Conservation (phyloP, 1,140 invertebrate genomes). For the Melanaphis sacchari region DNA sequence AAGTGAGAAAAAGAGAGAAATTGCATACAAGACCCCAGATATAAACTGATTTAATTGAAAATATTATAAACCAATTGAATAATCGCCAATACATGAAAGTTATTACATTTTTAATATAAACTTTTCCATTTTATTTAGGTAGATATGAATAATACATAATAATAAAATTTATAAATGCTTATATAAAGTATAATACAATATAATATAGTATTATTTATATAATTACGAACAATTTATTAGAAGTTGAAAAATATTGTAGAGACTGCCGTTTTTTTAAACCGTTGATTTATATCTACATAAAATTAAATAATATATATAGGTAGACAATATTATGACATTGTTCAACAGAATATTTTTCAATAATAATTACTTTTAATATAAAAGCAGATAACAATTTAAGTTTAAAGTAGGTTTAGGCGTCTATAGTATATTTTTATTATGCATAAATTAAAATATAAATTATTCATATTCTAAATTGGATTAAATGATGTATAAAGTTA, state of each 20-base stretch:
- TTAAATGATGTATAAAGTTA: slow-evolving; percentile 28
- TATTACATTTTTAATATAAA: slow-evolving; percentile 30
- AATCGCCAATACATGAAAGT: neutral
- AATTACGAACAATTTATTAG: neutral
- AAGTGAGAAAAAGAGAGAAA: neutral
- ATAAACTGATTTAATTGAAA: slow-evolving; percentile 7
- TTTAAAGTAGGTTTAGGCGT: slow-evolving; percentile 21
- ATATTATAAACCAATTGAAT: neutral
- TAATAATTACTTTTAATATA: slow-evolving; percentile 27
- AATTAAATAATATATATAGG: neutral
- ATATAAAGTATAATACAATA: neutral
- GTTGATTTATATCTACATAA: neutral
- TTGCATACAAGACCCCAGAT: slow-evolving; percentile 13
- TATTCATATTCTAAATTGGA: slow-evolving; percentile 30
- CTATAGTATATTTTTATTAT: slow-evolving; percentile 25
- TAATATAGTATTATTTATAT: neutral
- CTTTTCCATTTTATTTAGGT: neutral
- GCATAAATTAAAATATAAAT: slow-evolving; percentile 48
- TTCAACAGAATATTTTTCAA: neutral
- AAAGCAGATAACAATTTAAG: slow-evolving; percentile 1
- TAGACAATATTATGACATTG: neutral
- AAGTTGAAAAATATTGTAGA: neutral
- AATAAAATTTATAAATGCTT: neutral
- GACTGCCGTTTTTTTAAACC: neutral
- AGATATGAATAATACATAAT: neutral